A percentile compares a stretch with the other conserved stretches of the same genome.
These are phyloP conservation scores for Onchidella celtica DNA, from an alignment of 2,888 invertebrate genomes.

Conservation along the genomic window DNA sequence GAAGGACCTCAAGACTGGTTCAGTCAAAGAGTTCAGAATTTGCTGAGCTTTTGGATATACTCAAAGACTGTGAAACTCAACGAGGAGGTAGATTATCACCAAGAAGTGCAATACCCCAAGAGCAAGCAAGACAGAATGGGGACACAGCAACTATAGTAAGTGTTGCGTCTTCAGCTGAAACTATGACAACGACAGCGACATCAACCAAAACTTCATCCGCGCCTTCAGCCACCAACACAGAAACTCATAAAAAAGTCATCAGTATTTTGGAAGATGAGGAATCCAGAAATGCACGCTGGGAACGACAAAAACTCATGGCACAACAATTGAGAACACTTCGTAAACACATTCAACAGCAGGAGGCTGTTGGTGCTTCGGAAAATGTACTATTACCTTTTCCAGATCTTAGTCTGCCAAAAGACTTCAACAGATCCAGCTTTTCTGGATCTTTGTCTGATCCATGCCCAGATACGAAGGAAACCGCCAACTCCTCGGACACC, in stretches of 20 bases:
- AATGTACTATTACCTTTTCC: neutral
- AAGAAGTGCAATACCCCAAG: neutral
- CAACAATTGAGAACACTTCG: constrained; percentile 40
- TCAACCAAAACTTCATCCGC: neutral
- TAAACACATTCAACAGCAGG: constrained; percentile 34
- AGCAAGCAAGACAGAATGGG: too few species aligned
- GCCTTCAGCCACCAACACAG: neutral
- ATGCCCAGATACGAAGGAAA: neutral
- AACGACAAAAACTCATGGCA: constrained; percentile 34
- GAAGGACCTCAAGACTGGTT: constrained; percentile 1
- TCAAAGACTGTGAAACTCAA: neutral
- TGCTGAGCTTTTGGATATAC: constrained; percentile 16
- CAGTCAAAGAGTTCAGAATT: constrained; percentile 41
- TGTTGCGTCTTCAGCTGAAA: neutral
- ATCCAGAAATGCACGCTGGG: constrained; percentile 26
- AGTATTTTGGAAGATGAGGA: constrained; percentile 44
- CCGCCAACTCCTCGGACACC: neutral
- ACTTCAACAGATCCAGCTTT: neutral
- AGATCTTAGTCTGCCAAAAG: neutral
- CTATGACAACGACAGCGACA: neutral
- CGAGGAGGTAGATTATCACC: neutral
- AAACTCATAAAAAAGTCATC: constrained; percentile 12
- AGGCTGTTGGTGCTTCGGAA: neutral
- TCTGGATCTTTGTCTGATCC: neutral
- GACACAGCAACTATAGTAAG: neutral